A percentile compares a stretch with the other conserved stretches of the same genome.
Conservation (phyloP, 2,888 invertebrate species). For the Pyrocoelia pectoralis region DNA sequence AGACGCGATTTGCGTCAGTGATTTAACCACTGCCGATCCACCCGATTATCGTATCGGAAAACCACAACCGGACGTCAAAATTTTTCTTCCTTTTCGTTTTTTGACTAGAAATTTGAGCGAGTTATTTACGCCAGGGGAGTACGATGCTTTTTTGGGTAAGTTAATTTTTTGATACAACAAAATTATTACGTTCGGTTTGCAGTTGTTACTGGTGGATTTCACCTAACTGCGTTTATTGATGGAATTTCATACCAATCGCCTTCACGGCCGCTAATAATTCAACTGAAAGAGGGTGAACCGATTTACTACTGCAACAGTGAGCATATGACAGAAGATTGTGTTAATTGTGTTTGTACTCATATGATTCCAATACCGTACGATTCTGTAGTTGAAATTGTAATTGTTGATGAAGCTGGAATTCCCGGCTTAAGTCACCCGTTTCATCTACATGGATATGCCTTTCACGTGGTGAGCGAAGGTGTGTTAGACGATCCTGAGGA, state of each 20-base stretch:
- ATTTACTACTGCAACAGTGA: conserved; percentile 91
- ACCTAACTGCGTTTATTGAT: conserved; percentile 86
- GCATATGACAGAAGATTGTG: conserved; percentile 85
- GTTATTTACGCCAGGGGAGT: conserved; percentile 87
- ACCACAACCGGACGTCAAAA: conserved; percentile 85
- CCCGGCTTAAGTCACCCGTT: conserved; percentile 78
- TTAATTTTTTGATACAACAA: not conserved
- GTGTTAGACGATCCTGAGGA: conserved; percentile 86
- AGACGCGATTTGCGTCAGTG: conserved; percentile 86
- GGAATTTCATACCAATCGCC: conserved; percentile 89
- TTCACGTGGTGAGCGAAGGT: conserved; percentile 90
- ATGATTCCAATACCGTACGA: conserved; percentile 87
- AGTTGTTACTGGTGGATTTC: conserved; percentile 88
- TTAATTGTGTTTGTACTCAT: conserved; percentile 91
- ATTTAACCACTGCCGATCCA: conserved; percentile 80
- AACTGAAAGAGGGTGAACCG: conserved; percentile 85
- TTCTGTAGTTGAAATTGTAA: conserved; percentile 87
- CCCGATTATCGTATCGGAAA: conserved; percentile 82
- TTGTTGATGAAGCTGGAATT: conserved; percentile 84
- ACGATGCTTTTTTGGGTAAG: conserved; percentile 85
- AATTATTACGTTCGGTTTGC: conserved; percentile 35
- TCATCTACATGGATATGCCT: conserved; percentile 90
- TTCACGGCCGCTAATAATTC: conserved; percentile 84
- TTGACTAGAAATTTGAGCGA: conserved; percentile 85
- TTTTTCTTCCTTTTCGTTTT: conserved; percentile 90